Evolutionary conservation across 2,113 vertebrate species (phyloP).

Genomic region (Pithys albifrons): DNA sequence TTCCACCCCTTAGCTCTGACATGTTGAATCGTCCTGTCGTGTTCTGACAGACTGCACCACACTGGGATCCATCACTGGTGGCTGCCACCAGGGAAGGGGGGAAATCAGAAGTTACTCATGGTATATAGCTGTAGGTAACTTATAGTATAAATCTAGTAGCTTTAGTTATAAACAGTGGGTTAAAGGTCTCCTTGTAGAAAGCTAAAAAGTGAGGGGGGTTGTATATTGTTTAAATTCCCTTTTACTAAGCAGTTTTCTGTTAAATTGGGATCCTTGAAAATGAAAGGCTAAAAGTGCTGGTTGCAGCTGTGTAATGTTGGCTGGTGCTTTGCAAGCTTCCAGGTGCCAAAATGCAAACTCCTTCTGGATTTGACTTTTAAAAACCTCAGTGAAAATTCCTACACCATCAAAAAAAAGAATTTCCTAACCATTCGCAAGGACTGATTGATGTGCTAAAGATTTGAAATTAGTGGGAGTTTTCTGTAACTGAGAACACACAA

Average conservation of each 20-base stretch:
- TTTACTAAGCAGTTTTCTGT: not conserved
- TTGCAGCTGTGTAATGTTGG: not conserved
- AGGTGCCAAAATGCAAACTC: not conserved
- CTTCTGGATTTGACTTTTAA: not conserved
- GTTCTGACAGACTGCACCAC: not conserved
- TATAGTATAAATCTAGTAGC: no score
- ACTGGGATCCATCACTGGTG: not conserved
- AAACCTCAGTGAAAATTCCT: not conserved
- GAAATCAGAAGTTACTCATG: not conserved
- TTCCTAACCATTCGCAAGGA: not conserved
- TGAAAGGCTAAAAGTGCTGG: not conserved
- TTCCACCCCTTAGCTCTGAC: not conserved
- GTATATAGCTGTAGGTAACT: not conserved
- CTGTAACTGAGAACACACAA: not conserved
- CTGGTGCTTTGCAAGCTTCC: not conserved
- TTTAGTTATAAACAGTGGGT: not conserved
- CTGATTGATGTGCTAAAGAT: not conserved
- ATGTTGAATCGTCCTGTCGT: accelerated
- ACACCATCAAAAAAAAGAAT: not conserved
- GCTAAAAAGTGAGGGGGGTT: not conserved
- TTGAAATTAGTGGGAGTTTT: not conserved
- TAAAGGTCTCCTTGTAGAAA: not conserved
- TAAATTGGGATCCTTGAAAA: not conserved
- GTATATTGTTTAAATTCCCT: not conserved
- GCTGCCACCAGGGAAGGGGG: not conserved